Conservation (phyloP, 2,113 vertebrate species). For the Struthio camelus region DNA sequence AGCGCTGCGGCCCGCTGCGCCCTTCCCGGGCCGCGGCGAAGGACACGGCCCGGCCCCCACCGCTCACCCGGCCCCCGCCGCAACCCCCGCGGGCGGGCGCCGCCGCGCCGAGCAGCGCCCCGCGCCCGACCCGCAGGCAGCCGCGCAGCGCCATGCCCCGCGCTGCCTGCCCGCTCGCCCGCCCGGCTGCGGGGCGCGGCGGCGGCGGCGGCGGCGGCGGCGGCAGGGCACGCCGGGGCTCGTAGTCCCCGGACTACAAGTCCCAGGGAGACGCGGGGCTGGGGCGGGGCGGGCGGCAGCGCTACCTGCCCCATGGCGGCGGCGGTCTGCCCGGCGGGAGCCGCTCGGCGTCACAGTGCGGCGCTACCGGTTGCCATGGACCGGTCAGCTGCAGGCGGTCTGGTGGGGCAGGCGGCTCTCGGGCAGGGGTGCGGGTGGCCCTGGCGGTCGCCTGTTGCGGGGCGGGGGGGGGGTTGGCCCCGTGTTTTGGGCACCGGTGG, state of each 20-base stretch:
- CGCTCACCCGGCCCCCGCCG: neutral
- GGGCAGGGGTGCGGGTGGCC: no score
- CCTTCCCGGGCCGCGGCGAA: neutral
- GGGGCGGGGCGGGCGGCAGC: neutral
- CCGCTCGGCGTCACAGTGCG: no score
- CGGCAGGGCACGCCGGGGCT: neutral
- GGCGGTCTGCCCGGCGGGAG: no score
- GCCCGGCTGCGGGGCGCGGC: neutral
- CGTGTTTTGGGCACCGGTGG: no score
- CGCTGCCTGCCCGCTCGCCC: neutral
- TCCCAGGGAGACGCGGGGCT: slow-evolving; percentile 4
- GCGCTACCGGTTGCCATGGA: no score
- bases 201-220: neutral
- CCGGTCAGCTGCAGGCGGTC: no score
- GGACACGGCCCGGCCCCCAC: neutral
- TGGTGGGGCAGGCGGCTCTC: no score
- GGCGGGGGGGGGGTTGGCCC: no score
- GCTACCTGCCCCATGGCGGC: no score
- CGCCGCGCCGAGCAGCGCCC: neutral
- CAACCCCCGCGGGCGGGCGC: neutral
- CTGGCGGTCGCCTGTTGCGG: no score
- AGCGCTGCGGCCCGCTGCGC: neutral
- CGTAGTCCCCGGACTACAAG: slow-evolving; percentile 1
- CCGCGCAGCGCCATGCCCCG: neutral
- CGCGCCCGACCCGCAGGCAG: neutral